Base-by-base conservation (phyloP, 2,888 invertebrate species). In the Lomographa bimaculata region DNA sequence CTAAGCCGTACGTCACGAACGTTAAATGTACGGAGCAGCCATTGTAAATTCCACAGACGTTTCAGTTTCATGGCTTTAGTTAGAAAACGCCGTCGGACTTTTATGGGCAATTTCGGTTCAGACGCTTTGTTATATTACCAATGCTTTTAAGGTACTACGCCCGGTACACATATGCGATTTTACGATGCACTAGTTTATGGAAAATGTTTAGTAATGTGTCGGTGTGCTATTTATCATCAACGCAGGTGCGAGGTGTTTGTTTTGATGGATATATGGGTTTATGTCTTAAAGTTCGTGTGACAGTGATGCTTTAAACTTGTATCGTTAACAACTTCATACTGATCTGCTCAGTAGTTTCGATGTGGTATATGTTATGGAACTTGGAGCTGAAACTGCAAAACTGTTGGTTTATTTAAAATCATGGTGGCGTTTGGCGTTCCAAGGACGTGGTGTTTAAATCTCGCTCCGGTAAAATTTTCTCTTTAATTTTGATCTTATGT, bases 121-220 rank as follows among this genome's bases (percentile, higher is more conserved):
- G 87, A 75, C 89, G 89, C 85, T 90, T 89, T 90, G 90, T 89
- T 89, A 89, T 89, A 89, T 80, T 87, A 84, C 87, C 90, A 87
- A 89, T 89, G 89, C 89, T 90, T 89, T 89, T 89, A 90, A 87
- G 87, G 85, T 79, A 78, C 83, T 84, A 81, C 83, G 79, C 86
- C 84, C 69, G 79, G 84, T 82, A 86, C 84, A 86, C 87, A 86
- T 83, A 83, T 86, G 85, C 76, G 67, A 69, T 68, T 85, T 87
- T 86, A 86, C 68, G 83, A 73, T 64, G 67, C 64, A 75, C 78
- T 80, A 79, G 78, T 79, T 82, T 83, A 86, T 83, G 81, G 81
- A 71, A 76, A 74, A 81, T 80, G 79, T 73, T 74, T 71, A 70
- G 73, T 79, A 74, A 80, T 74, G 78, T 64, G 57, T 62, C n/a